phyloP scores from a whole-genome alignment of 2,888 invertebrate genomes.

The Scaptomyza parva region DNA sequence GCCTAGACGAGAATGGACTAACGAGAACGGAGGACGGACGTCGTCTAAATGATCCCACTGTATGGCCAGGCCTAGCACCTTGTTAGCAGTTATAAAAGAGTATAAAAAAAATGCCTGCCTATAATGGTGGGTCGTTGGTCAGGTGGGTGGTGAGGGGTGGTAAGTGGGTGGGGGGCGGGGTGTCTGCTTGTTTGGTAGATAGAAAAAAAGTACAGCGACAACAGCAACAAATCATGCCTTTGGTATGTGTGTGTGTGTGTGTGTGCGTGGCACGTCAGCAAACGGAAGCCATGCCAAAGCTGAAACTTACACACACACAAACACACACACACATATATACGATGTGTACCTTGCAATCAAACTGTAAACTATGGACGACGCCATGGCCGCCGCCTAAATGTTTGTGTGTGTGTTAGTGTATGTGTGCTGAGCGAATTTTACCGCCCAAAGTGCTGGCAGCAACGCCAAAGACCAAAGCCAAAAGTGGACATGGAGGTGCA shows the following conservation, averaged over 20 bases:
- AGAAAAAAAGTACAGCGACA: constrained; percentile 26
- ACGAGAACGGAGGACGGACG: too few species aligned
- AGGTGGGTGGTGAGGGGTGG: neutral
- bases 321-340: constrained; percentile 28
- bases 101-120: neutral
- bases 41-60: constrained; percentile 54
- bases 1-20: constrained; percentile 28
- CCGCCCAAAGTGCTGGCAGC: constrained; percentile 77
- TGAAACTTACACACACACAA: constrained; percentile 29
- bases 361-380: constrained; percentile 74
- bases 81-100: constrained; percentile 10
- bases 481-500: constrained; percentile 53
- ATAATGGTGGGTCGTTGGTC: neutral
- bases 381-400: constrained; percentile 55
- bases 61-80: constrained; percentile 45
- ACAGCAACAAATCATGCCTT: constrained; percentile 59
- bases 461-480: constrained; percentile 67
- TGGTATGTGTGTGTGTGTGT: constrained; percentile 5
- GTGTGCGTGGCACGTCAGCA: constrained; percentile 54
- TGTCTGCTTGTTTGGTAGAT: neutral
- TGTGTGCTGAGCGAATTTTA: constrained; percentile 71
- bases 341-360: constrained; percentile 54
- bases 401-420: neutral
- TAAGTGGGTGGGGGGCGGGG: neutral
- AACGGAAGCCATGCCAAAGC: constrained; percentile 77